Evolutionary conservation across 2,888 invertebrate species (phyloP).

Genomic region (Agrotis puta): DNA sequence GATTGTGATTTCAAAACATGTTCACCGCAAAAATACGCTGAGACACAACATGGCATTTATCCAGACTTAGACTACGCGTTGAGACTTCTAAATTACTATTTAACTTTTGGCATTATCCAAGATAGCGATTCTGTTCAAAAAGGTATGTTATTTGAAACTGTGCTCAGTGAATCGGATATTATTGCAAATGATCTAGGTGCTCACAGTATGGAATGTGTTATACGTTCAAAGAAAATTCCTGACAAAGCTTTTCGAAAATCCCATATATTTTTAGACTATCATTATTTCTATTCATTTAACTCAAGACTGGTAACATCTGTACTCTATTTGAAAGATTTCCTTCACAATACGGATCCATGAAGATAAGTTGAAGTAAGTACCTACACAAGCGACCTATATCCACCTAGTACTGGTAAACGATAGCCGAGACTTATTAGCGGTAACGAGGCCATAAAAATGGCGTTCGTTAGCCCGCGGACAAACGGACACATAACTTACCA

Average conservation of each 20-base stretch:
- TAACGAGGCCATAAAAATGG: constrained; percentile 69
- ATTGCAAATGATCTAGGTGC: constrained; percentile 16
- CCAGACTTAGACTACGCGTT: constrained; percentile 51
- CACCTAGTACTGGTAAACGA: constrained; percentile 36
- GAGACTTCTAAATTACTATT: constrained; percentile 47
- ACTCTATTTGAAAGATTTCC: neutral
- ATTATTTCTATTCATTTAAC: neutral
- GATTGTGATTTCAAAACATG: constrained; percentile 79
- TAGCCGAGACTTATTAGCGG: constrained; percentile 74
- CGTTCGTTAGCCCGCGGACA: constrained; percentile 63
- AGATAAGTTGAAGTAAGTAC: constrained; percentile 37
- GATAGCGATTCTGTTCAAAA: constrained; percentile 30
- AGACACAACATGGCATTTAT: constrained; percentile 53
- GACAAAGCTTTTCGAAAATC: neutral
- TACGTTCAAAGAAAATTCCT: neutral
- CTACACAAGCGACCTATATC: constrained; percentile 27
- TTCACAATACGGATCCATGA: neutral
- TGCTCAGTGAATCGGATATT: constrained; percentile 26
- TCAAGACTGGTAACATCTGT: neutral
- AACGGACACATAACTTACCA: constrained; percentile 66
- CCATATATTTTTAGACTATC: neutral
- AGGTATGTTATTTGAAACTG: constrained; percentile 21
- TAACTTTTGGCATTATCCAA: constrained; percentile 37
- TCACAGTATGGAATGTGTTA: constrained; percentile 4
- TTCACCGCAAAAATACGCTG: constrained; percentile 65